Percentiles rank a stretch among this genome's conserved stretches.
Evolutionary conservation across 1,140 invertebrate genomes (phyloP).

Genomic region (Brachionus paranguensis): DNA sequence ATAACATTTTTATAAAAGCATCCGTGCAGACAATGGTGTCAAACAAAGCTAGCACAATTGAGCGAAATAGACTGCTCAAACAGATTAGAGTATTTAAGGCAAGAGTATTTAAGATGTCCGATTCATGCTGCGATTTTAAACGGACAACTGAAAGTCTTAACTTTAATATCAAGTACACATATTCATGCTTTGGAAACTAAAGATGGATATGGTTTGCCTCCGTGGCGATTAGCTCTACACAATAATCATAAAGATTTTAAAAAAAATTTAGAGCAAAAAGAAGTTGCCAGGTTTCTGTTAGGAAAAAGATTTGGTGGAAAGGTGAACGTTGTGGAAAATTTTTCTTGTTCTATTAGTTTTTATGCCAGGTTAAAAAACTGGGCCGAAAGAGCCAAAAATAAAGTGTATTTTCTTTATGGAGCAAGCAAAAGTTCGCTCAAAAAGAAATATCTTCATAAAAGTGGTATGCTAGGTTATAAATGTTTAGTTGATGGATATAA

Average conservation of each 20-base stretch:
- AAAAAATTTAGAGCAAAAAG: conserved; percentile 22
- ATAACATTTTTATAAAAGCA: background rate
- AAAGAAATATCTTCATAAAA: background rate
- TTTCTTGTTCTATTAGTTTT: background rate
- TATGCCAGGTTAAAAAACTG: conserved; percentile 5
- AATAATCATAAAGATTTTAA: conserved; percentile 21
- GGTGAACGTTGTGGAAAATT: background rate
- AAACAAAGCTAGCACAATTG: background rate
- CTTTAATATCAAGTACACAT: background rate
- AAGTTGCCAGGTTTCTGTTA: conserved; percentile 16
- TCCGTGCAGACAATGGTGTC: conserved; percentile 38
- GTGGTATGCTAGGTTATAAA: conserved; percentile 13
- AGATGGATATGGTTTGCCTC: conserved; percentile 32
- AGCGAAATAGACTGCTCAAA: background rate
- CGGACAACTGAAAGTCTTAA: conserved; percentile 1
- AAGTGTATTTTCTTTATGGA: background rate
- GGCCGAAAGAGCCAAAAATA: conserved; percentile 13
- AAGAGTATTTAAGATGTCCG: conserved; percentile 28
- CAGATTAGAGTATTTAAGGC: background rate
- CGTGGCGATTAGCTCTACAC: conserved; percentile 31
- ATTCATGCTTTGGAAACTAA: conserved; percentile 5
- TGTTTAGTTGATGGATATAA: conserved; percentile 31
- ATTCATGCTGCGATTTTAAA: conserved; percentile 17
- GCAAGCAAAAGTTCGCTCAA: background rate
- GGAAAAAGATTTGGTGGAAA: conserved; percentile 39